A percentile compares a stretch with the other conserved stretches of the same genome.
These are phyloP conservation scores for Drosophila demipolita DNA, from an alignment of 2,888 invertebrate genomes.

Conservation along the genomic window DNA sequence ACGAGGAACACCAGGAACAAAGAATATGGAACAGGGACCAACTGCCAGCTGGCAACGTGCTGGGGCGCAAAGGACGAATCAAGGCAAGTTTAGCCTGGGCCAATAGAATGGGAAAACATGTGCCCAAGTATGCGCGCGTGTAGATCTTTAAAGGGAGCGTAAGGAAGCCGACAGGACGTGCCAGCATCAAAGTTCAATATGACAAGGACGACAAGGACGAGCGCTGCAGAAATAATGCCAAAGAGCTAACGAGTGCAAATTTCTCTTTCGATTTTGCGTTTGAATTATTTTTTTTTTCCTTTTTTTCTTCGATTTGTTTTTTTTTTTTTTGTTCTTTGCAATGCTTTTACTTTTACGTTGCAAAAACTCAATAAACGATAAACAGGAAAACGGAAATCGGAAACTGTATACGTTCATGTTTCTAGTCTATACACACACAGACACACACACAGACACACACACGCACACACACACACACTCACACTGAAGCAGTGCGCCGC, in stretches of 20 bases:
- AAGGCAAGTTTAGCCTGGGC: constrained; percentile 27
- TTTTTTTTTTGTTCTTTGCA: constrained; percentile 29
- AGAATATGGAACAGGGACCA: constrained; percentile 15
- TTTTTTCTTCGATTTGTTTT: constrained; percentile 11
- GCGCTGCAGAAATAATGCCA: constrained; percentile 34
- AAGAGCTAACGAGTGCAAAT: constrained; percentile 79
- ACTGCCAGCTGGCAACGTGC: constrained; percentile 44
- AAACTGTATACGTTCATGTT: constrained; percentile 75
- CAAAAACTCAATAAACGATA: constrained; percentile 81
- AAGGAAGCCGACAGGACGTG: constrained; percentile 66
- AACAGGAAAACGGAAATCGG: constrained; percentile 83
- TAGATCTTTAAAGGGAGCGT: constrained; percentile 67
- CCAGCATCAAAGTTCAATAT: constrained; percentile 80
- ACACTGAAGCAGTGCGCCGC: constrained; percentile 38
- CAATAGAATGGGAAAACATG: constrained; percentile 57
- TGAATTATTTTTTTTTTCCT: constrained; percentile 25
- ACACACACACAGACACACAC: constrained; percentile 12
- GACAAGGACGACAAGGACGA: constrained; percentile 35
- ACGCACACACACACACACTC: constrained; percentile 11
- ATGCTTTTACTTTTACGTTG: constrained; percentile 73
- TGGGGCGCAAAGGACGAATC: constrained; percentile 26
- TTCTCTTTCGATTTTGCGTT: constrained; percentile 61
- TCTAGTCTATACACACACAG: constrained; percentile 50
- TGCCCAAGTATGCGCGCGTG: constrained; percentile 74
- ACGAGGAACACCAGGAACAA: constrained; percentile 35